Conservation (phyloP, 1,140 invertebrate genomes). For the Neotoxoptera formosana region DNA sequence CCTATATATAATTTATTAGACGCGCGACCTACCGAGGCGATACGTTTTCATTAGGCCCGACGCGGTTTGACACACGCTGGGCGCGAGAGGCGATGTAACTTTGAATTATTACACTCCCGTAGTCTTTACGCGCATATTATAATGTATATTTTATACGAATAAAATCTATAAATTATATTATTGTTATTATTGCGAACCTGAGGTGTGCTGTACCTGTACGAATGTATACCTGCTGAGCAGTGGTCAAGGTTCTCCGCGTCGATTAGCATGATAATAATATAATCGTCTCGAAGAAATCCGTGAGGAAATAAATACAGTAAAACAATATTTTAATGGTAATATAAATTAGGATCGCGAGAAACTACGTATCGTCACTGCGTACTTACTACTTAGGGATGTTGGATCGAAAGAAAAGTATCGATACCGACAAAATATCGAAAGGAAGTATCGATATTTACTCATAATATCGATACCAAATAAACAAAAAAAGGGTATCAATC, state of each 20-base stretch:
- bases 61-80: neutral
- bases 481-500: too few relatives aligned
- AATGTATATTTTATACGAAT: too few relatives aligned
- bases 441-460: too few relatives aligned
- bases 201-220: too few relatives aligned
- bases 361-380: too few relatives aligned
- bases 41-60: neutral
- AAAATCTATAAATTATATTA: neutral
- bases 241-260: neutral
- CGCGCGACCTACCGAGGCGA: neutral
- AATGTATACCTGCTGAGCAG: neutral
- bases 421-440: too few relatives aligned
- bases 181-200: neutral
- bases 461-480: too few relatives aligned
- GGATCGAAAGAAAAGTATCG: too few relatives aligned
- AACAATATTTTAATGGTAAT: neutral
- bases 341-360: too few relatives aligned
- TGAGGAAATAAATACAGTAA: neutral
- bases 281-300: neutral
- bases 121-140: neutral
- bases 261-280: too few relatives aligned
- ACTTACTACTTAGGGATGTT: too few relatives aligned
- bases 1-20: neutral
- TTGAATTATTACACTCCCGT: neutral
- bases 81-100: neutral